Base-by-base conservation (phyloP, 2,888 invertebrate species). In the Eristalis tenax region DNA sequence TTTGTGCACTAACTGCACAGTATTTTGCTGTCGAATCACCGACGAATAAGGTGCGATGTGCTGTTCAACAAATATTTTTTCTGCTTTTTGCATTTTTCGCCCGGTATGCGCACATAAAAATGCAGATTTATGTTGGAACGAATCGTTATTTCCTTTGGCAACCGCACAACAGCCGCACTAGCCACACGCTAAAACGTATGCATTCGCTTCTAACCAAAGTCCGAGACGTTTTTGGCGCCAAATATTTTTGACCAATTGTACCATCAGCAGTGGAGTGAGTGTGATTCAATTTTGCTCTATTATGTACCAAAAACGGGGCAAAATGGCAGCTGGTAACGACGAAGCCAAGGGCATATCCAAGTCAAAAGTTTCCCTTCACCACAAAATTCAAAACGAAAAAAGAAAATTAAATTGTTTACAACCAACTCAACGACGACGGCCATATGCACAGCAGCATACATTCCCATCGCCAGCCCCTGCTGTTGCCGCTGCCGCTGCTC, bases 371-470 rank as follows among this genome's bases (percentile, higher is more conserved):
- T 71, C 71, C 28, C 56, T 38, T 63, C 40, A 79, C 35, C 10
- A 2, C 4, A n/a, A 65, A n/a, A 18, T 43, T 35, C 23, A 59
- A 70, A 22, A 59, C n/a, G 13, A 40, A 1, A 15, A 32, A 56
- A 50, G 4, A 70, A 35, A 38, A 26, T 1, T 8, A 59, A 74
- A 66, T 50, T 75, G 63, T 69, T 81, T 81, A 80, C 66, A 81
- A 81, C 68, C n/a, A 50, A 73, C 43, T 74, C 61, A 61, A 80
- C 80, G 66, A 80, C 73, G 61, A 80, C 73, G 61, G 59, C 73
- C 59, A 66, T 80, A 73, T 66, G 66, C 65, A 66, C 59, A 28
- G 3, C 50, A 68, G 35, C 23, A 56, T 38, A 68, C 38, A 56
- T 80, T 80, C 63, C 56, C 18, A 73, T 71, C 57, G 65, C 6